Evolutionary conservation across 2,113 vertebrate genomes (phyloP).

Genomic region (Phaetusa simplex): DNA sequence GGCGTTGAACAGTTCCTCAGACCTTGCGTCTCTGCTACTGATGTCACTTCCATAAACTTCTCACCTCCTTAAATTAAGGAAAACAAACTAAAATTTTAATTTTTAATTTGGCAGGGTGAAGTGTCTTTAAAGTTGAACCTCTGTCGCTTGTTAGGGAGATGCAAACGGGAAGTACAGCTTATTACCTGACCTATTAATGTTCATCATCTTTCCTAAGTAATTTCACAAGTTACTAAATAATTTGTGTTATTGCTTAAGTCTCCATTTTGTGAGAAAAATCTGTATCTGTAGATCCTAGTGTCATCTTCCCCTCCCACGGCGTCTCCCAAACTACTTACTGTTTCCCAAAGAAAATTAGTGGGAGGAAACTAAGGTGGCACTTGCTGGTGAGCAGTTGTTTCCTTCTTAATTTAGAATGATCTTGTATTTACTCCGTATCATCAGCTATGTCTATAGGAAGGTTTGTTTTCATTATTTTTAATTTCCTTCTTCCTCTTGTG

Average conservation of each 20-base stretch:
- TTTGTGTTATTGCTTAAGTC: neutral
- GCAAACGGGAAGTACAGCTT: neutral
- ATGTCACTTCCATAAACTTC: neutral
- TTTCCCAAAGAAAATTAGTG: neutral
- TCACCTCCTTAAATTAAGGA: neutral
- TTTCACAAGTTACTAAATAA: neutral
- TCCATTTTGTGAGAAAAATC: neutral
- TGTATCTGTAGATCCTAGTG: neutral
- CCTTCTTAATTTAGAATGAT: neutral
- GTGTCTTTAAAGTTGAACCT: neutral
- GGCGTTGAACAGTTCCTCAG: neutral
- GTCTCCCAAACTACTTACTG: neutral
- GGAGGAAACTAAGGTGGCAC: neutral
- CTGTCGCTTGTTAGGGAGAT: neutral
- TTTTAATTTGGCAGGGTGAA: neutral
- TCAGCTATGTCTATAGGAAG: neutral
- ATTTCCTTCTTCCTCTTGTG: neutral
- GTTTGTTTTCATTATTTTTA: neutral
- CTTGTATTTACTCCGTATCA: neutral
- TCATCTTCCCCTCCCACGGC: neutral
- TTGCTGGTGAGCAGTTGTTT: neutral
- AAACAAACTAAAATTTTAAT: neutral
- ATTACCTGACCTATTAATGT: neutral
- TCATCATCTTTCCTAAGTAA: neutral
- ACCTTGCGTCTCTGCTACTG: neutral